A percentile compares a stretch with the other conserved stretches of the same genome.
These are phyloP conservation scores for Staurois parvus DNA, from an alignment of 2,797 vertebrate species.

Conservation along the genomic window DNA sequence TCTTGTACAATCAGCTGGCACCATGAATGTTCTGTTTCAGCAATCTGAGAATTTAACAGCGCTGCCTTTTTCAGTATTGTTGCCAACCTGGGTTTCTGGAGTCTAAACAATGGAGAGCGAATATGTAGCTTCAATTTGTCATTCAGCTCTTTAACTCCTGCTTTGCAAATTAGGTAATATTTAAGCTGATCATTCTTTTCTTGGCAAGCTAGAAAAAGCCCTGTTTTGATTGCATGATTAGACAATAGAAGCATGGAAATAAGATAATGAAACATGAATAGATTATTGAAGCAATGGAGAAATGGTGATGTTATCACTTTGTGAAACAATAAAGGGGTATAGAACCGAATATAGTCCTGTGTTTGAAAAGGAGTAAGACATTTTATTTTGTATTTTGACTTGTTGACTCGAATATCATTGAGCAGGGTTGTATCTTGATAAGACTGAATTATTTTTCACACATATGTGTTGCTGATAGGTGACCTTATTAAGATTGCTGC, in stretches of 20 bases:
- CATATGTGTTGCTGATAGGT: constrained; percentile 29
- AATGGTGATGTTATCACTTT: constrained; percentile 68
- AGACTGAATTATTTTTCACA: constrained; percentile 22
- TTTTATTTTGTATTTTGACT: constrained; percentile 20
- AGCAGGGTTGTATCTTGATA: constrained; percentile 37
- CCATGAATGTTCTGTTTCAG: constrained; percentile 32
- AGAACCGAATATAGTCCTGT: constrained; percentile 14
- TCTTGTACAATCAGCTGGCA: constrained; percentile 43
- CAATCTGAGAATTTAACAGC: constrained; percentile 46
- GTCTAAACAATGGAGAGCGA: constrained; percentile 37
- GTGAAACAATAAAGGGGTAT: constrained; percentile 39
- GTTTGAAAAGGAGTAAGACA: constrained; percentile 34
- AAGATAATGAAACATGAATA: constrained; percentile 75
- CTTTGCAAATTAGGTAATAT: constrained; percentile 51
- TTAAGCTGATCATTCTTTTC: constrained; percentile 54
- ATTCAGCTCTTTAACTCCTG: constrained; percentile 41
- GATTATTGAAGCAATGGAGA: constrained; percentile 72
- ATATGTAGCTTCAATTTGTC: constrained; percentile 47
- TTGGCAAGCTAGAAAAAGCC: constrained; percentile 72
- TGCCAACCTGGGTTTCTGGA: constrained; percentile 42
- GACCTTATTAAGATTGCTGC: constrained; percentile 25
- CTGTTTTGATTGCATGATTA: constrained; percentile 72
- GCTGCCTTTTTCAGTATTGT: constrained; percentile 54
- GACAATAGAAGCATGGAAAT: constrained; percentile 70
- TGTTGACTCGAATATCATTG: constrained; percentile 36